Conservation (phyloP, 2,888 invertebrate genomes). For the Lingula anatina region DNA sequence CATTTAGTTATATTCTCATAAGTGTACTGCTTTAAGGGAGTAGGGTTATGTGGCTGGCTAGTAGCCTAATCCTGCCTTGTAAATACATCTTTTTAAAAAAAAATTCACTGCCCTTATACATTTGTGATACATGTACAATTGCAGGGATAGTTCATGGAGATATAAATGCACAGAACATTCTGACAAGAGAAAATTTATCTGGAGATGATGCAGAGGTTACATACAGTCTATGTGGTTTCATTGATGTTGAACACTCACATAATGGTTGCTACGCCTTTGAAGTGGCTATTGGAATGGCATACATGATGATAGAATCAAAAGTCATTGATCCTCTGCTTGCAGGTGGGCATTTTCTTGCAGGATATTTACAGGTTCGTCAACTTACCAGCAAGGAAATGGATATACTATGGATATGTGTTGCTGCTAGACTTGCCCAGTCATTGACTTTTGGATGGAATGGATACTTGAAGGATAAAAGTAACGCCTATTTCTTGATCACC, state of each 20-base stretch:
- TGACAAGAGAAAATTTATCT: conserved; percentile 59
- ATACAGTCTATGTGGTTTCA: conserved; percentile 64
- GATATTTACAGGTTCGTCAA: conserved; percentile 64
- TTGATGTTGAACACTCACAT: conserved; percentile 84
- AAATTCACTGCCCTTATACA: too few species aligned
- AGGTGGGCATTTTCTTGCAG: conserved; percentile 64
- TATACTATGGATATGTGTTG: conserved; percentile 68
- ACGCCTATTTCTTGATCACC: conserved; percentile 71
- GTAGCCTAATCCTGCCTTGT: too few species aligned
- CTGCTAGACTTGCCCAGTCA: conserved; percentile 77
- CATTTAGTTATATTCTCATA: too few species aligned
- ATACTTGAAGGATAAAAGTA: conserved; percentile 67
- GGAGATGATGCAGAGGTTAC: conserved; percentile 42
- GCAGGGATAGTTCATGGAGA: conserved; percentile 82
- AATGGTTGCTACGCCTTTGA: conserved; percentile 72
- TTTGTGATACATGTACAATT: too few species aligned
- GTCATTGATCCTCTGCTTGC: conserved; percentile 53
- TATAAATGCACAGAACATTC: conserved; percentile 82
- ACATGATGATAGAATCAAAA: conserved; percentile 69
- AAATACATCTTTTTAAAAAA: too few species aligned
- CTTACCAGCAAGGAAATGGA: conserved; percentile 63
- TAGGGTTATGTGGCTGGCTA: too few species aligned
- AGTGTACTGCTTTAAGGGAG: too few species aligned
- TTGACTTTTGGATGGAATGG: conserved; percentile 77
- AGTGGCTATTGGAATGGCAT: conserved; percentile 73